A percentile compares a stretch with the other conserved stretches of the same genome.
Conservation (phyloP, 2,888 invertebrate species). For the Nomada fabriciana region DNA sequence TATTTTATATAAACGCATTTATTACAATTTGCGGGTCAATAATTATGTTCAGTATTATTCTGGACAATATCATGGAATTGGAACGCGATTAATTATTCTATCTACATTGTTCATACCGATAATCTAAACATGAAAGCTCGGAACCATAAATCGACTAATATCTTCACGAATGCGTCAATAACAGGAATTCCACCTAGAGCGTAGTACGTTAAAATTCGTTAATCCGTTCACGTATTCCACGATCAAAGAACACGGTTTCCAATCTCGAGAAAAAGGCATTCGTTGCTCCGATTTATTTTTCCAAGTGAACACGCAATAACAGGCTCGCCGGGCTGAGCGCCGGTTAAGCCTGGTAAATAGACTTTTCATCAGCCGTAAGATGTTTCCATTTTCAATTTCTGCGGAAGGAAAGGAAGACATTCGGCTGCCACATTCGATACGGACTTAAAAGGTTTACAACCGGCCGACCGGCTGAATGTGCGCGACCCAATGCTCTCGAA, state of each 20-base stretch:
- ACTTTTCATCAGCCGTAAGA: constrained; percentile 47
- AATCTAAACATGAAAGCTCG: not conserved
- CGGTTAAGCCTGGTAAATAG: constrained; percentile 15
- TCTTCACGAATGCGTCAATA: not conserved
- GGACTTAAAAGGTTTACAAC: constrained; percentile 50
- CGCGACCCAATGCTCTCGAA: constrained; percentile 45
- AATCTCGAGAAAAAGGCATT: too few relatives aligned
- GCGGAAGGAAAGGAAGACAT: constrained; percentile 23
- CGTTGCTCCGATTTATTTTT: constrained; percentile 14
- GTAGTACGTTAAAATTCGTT: not conserved
- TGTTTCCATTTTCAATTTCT: constrained; percentile 56
- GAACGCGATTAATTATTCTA: constrained; percentile 3
- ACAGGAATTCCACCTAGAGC: not conserved
- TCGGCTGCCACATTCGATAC: constrained; percentile 19
- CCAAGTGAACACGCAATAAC: constrained; percentile 23
- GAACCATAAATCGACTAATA: not conserved
- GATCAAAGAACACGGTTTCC: not conserved
- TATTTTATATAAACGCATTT: not conserved
- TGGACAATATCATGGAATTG: constrained; percentile 2
- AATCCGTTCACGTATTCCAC: not conserved
- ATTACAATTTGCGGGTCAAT: not conserved
- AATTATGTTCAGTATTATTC: not conserved
- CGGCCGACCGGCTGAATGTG: constrained; percentile 32
- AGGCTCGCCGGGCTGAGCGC: not conserved
- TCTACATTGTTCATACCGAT: not conserved